phyloP scores from a whole-genome alignment of 1,140 invertebrate species.

The Eubasilissa regina region DNA sequence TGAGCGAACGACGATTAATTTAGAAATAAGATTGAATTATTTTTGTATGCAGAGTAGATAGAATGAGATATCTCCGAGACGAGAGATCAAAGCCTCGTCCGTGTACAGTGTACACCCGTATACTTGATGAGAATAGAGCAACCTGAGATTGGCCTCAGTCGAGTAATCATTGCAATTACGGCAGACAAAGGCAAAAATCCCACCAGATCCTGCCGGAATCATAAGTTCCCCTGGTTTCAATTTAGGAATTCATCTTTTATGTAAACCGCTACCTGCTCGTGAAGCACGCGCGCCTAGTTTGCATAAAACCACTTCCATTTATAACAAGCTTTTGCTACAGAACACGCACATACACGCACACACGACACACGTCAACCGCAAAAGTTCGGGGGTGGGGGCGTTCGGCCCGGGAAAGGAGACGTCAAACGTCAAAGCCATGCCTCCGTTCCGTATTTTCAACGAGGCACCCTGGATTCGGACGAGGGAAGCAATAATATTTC shows the following conservation, averaged over 20 bases:
- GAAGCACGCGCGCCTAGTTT: conserved; percentile 27
- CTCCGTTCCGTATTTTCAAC: background rate
- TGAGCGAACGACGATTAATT: too few relatives aligned
- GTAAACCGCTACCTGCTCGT: conserved; percentile 34
- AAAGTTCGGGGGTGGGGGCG: background rate
- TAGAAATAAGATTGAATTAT: too few relatives aligned
- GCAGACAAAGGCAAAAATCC: conserved; percentile 40
- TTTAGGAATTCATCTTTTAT: conserved; percentile 22
- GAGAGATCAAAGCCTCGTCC: too few relatives aligned
- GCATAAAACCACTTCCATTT: conserved; percentile 39
- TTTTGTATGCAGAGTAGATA: too few relatives aligned
- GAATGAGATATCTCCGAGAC: too few relatives aligned
- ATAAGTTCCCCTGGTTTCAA: background rate
- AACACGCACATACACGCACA: background rate
- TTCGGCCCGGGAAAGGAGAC: background rate
- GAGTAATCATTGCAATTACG: conserved; percentile 24
- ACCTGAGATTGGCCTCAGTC: background rate
- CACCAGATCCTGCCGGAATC: background rate
- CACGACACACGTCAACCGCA: background rate
- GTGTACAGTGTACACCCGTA: too few relatives aligned
- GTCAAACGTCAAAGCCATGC: background rate
- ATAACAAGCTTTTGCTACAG: conserved; percentile 7
- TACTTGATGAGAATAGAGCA: too few relatives aligned
- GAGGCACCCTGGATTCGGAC: background rate
- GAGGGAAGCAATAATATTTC: background rate